Percentiles rank a stretch among this genome's conserved stretches.
Evolutionary conservation across 2,113 vertebrate species (phyloP).

Genomic region (Charina bottae): DNA sequence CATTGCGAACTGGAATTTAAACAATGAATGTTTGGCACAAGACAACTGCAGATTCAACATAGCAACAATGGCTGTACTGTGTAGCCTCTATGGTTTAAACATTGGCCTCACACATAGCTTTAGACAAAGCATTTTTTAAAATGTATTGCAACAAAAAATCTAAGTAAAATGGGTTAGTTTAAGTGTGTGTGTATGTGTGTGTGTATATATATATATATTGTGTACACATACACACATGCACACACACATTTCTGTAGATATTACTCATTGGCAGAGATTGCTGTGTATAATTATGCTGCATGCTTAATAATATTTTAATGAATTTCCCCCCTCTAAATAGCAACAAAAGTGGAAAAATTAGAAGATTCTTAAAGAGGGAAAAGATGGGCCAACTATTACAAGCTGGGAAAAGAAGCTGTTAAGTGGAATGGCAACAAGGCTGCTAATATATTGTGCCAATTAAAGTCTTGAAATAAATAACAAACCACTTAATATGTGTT

Average conservation of each 20-base stretch:
- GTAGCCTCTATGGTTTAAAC: slow-evolving; percentile 50
- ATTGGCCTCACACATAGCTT: slow-evolving; percentile 41
- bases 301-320: slow-evolving; percentile 74
- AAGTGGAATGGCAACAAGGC: slow-evolving; percentile 40
- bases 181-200: slow-evolving; percentile 47
- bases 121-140: slow-evolving; percentile 63
- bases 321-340: slow-evolving; percentile 67
- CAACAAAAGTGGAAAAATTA: slow-evolving; percentile 64
- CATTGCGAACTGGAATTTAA: slow-evolving; percentile 65
- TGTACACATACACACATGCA: slow-evolving; percentile 60
- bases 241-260: slow-evolving; percentile 65
- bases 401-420: slow-evolving; percentile 33
- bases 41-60: slow-evolving; percentile 45
- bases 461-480: slow-evolving; percentile 70
- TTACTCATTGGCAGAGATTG: slow-evolving; percentile 67
- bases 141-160: slow-evolving; percentile 47
- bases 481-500: slow-evolving; percentile 64
- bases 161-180: slow-evolving; percentile 35
- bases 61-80: slow-evolving; percentile 49
- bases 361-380: slow-evolving; percentile 56
- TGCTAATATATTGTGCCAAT: slow-evolving; percentile 66
- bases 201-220: slow-evolving; percentile 63
- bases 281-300: slow-evolving; percentile 60
- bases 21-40: slow-evolving; percentile 66
- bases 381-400: slow-evolving; percentile 17